phyloP scores from a whole-genome alignment of 2,113 vertebrate species.

The Heliornis fulica region DNA sequence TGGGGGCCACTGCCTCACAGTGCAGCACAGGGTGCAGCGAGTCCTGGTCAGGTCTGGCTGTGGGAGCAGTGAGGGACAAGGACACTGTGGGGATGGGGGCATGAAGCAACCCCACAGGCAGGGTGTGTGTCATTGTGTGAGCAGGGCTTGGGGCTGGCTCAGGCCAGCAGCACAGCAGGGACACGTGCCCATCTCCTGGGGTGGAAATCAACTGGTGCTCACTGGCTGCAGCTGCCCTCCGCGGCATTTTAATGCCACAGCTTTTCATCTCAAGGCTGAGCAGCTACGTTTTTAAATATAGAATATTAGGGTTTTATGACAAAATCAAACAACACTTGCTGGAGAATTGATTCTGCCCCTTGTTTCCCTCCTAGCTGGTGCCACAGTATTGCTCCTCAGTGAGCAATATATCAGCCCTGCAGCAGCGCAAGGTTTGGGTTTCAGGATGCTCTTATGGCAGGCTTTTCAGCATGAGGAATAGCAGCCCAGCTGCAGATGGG shows the following conservation, averaged over 20 bases:
- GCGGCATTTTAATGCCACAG: not conserved
- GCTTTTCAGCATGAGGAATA: slow-evolving; percentile 31
- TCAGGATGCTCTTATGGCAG: not conserved
- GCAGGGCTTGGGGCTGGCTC: not conserved
- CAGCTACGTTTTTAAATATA: not conserved
- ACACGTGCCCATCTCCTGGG: rapidly evolving
- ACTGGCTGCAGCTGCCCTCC: not conserved
- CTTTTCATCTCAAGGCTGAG: not conserved
- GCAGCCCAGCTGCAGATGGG: slow-evolving; percentile 6
- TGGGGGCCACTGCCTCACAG: not conserved
- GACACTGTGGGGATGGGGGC: rapidly evolving
- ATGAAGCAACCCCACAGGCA: rapidly evolving
- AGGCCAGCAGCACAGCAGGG: not conserved
- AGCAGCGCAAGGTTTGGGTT: not conserved
- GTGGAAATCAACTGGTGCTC: rapidly evolving
- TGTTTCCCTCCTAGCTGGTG: not conserved
- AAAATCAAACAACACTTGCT: slow-evolving; percentile 66
- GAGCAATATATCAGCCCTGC: not conserved
- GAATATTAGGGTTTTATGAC: slow-evolving; percentile 42
- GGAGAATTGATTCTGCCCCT: slow-evolving; percentile 51
- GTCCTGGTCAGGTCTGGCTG: not conserved
- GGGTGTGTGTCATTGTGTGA: not conserved
- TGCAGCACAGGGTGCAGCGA: not conserved
- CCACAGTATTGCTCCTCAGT: not conserved
- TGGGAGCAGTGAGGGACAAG: rapidly evolving